Evolutionary conservation across 2,888 invertebrate genomes (phyloP).

Genomic region (Heliconius charithonia): DNA sequence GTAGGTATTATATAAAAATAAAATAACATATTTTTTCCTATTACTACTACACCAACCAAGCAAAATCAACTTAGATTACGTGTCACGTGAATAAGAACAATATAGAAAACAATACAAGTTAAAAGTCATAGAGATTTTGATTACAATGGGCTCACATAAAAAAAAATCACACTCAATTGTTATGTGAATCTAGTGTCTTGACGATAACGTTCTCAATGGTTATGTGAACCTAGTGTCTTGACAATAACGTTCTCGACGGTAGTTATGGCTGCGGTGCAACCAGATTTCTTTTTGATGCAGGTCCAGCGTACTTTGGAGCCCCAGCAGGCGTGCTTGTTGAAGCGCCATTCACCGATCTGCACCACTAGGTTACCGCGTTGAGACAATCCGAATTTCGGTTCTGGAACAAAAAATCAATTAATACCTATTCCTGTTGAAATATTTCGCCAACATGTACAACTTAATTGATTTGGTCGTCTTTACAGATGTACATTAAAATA

Average conservation of each 20-base stretch:
- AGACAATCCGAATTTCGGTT: constrained; percentile 74
- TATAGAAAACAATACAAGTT: not conserved
- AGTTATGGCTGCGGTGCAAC: constrained; percentile 75
- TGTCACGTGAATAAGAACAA: not conserved
- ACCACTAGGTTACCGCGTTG: constrained; percentile 77
- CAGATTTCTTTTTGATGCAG: constrained; percentile 77
- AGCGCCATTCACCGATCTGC: constrained; percentile 77
- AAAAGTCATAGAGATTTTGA: not conserved
- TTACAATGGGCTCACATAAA: not conserved
- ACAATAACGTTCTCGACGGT: constrained; percentile 76
- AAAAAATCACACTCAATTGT: constrained; percentile 58
- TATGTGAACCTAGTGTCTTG: constrained; percentile 75
- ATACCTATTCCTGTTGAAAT: constrained; percentile 1
- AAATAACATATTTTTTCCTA: not conserved
- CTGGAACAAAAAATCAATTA: constrained; percentile 56
- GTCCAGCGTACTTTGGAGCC: constrained; percentile 78
- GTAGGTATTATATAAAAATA: no score
- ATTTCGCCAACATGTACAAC: not conserved
- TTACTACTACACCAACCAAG: not conserved
- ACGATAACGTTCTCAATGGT: constrained; percentile 76
- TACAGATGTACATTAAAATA: no score
- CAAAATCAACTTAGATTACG: not conserved
- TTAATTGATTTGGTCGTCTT: no score
- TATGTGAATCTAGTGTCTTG: constrained; percentile 75
- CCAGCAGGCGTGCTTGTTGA: constrained; percentile 78